Base-by-base conservation (phyloP, 1,140 invertebrate genomes). In the Trichonephila clavipes region DNA sequence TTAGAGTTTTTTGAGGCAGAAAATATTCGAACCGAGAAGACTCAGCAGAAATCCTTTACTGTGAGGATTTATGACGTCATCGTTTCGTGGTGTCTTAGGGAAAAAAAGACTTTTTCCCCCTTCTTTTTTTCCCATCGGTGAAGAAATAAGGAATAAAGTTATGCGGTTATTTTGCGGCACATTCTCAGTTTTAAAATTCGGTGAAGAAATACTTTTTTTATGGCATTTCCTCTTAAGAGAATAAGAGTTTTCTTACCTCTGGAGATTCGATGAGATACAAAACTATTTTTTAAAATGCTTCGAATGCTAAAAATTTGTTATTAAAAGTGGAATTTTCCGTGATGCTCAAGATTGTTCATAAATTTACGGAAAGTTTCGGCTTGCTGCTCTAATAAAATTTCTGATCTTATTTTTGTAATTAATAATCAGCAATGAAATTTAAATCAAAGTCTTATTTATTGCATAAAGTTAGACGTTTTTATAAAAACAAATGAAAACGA, bases 21-120 rank as follows among this genome's bases (percentile, higher is more conserved):
- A 92, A 92, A 92, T 92, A 92, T 92, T 87, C 91, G 21, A 66
- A 10, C 24, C 8, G 59, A 28, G 85, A 66, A 85, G 91, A 92
- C 83, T 92, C 91, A 92, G 91, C 91, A 92, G n/a, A 92, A 92
- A 92, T 92, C 90, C 59, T 90, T 87, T 82, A 87, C 91, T 66
- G 81, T 77, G 64, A 87, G 85, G 91, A 92, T 87, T 92, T 92
- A 92, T 92, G 91, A 92, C 91, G 91, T 92, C 91, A 92, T 87
- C 62, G 91, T n/a, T 59, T 58, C 58, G 66, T 61, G 34, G 64
- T 90, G 72, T 91, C 69, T 77, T 44, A 24, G 14, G 12, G 28
- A 40, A 66, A 24, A 19, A 81, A 90, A 12, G 3, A 12, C 7
- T 12, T 51, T 51, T 51, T 51, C 10, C 10, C 51, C 10, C 51